Evolutionary conservation across 2,797 vertebrate species (phyloP).

Genomic region (Delichon dasypus): DNA sequence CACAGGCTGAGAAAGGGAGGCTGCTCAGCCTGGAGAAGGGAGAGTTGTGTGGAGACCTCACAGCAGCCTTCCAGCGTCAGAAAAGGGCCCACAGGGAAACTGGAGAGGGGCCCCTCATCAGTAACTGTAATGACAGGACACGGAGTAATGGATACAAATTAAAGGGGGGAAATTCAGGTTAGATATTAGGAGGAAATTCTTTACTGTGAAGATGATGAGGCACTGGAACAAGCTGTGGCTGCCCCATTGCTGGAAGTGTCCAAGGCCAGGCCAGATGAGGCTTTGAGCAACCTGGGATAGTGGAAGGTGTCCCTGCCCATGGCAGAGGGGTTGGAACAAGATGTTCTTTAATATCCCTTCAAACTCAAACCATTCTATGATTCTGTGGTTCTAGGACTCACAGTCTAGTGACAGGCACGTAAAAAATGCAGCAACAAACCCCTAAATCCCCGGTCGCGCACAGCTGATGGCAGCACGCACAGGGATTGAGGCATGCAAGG

Average conservation of each 20-base stretch:
- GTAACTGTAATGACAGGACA: neutral
- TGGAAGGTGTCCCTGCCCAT: neutral
- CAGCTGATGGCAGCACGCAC: fast-evolving
- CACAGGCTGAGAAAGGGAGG: neutral
- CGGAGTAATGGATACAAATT: too few relatives aligned
- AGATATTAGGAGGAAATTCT: neutral
- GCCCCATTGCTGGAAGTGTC: neutral
- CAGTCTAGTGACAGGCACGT: neutral
- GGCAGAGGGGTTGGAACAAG: neutral
- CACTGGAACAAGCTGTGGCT: neutral
- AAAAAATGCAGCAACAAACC: neutral
- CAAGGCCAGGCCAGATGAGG: neutral
- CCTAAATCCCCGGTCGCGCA: neutral
- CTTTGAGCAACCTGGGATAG: too few relatives aligned
- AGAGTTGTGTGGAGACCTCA: neutral
- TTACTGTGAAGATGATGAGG: neutral
- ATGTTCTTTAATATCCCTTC: neutral
- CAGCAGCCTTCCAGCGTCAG: neutral
- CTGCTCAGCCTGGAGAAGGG: neutral
- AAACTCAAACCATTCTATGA: neutral
- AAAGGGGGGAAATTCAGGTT: neutral
- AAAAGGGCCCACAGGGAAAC: neutral
- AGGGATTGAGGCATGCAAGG: neutral
- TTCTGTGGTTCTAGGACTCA: neutral
- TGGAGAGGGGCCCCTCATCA: neutral